These are phyloP conservation scores for Onchidella celtica DNA, from an alignment of 2,888 invertebrate species.

Conservation along the genomic window DNA sequence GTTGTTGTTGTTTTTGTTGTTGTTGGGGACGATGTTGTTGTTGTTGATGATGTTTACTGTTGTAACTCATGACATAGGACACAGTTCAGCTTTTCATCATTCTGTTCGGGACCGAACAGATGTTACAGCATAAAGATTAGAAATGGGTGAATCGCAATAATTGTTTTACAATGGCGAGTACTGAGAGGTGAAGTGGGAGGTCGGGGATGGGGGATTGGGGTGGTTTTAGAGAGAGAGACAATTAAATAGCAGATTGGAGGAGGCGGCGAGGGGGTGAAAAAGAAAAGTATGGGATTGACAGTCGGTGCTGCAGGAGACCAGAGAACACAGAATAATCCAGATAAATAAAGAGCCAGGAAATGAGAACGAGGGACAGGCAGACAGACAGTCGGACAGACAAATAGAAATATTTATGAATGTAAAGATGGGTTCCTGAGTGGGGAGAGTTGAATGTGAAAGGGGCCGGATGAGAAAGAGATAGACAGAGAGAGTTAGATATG, in stretches of 20 bases:
- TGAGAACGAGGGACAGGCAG: slow-evolving; percentile 17
- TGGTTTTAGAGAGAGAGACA: not conserved
- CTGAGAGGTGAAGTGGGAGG: not conserved
- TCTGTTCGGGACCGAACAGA: too few relatives aligned
- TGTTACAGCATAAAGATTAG: too few relatives aligned
- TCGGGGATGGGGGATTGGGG: not conserved
- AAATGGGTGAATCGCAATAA: too few relatives aligned
- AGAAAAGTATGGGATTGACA: not conserved
- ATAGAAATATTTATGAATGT: not conserved
- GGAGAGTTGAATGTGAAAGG: not conserved
- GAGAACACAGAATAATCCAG: too few relatives aligned
- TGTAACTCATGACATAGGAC: too few relatives aligned
- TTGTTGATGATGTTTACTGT: too few relatives aligned
- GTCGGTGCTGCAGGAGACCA: too few relatives aligned
- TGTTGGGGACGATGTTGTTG: too few relatives aligned
- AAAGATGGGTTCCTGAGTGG: not conserved
- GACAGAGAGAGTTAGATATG: not conserved
- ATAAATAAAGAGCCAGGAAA: not conserved
- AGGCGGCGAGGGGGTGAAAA: not conserved
- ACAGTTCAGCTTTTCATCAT: too few relatives aligned
- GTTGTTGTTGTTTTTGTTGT: too few relatives aligned
- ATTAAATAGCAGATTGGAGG: not conserved
- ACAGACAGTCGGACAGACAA: slow-evolving; percentile 21
- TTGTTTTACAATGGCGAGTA: too few relatives aligned
- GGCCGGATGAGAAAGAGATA: slow-evolving; percentile 1